Evolutionary conservation across 2,888 invertebrate species (phyloP).

Genomic region (Linnaemya vulpina): DNA sequence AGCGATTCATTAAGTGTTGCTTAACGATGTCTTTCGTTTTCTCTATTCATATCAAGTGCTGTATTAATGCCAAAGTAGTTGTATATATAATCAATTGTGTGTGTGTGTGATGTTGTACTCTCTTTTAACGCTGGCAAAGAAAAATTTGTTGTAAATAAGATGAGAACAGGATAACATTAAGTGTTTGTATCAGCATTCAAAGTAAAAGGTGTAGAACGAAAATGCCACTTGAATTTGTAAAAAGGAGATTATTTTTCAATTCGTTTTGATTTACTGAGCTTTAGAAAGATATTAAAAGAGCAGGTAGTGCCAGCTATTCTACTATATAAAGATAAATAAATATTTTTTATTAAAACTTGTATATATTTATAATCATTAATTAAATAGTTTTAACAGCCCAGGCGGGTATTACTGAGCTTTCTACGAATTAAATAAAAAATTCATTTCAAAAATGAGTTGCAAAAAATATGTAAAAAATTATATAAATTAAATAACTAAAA

Average conservation of each 20-base stretch:
- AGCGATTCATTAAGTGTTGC: constrained; percentile 74
- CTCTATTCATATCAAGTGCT: neutral
- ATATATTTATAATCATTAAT: no score
- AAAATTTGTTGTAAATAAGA: constrained; percentile 37
- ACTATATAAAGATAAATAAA: no score
- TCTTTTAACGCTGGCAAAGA: constrained; percentile 18
- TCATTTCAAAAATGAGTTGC: neutral
- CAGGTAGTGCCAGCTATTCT: neutral
- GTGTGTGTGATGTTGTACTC: neutral
- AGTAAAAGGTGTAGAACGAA: constrained; percentile 64
- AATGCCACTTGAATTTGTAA: constrained; percentile 66
- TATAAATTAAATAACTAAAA: no score
- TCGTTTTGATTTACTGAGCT: neutral
- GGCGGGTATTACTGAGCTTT: no score
- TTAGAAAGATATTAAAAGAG: neutral
- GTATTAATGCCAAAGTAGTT: neutral
- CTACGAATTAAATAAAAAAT: neutral
- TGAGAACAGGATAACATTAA: constrained; percentile 14
- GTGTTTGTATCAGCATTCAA: constrained; percentile 40
- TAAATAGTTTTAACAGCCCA: no score
- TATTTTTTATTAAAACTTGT: no score
- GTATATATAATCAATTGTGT: neutral
- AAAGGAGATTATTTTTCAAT: constrained; percentile 31
- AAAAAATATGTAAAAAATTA: no score
- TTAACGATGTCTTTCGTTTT: constrained; percentile 74